phyloP scores from a whole-genome alignment of 2,888 invertebrate genomes.

The Zygogramma bicolorata region DNA sequence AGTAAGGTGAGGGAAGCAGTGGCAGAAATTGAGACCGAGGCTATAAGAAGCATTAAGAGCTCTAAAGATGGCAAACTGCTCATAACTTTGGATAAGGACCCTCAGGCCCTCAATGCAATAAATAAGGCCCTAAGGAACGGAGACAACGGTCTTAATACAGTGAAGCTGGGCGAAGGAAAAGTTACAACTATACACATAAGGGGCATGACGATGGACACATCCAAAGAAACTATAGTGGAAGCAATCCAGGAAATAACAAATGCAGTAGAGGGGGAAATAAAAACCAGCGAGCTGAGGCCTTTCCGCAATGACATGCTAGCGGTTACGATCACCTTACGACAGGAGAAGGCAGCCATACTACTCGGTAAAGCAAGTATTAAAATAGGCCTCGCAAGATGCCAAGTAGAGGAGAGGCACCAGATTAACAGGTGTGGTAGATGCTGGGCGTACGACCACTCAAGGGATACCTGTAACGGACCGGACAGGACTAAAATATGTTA shows the following conservation, averaged over 20 bases:
- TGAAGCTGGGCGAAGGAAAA: not conserved
- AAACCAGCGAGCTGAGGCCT: too few species aligned
- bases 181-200: not conserved
- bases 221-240: too few species aligned
- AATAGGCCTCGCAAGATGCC: not conserved
- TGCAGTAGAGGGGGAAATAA: too few species aligned
- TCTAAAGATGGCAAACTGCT: not conserved
- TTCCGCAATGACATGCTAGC: too few species aligned
- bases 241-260: too few species aligned
- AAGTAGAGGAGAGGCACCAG: not conserved
- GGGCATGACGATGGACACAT: too few species aligned
- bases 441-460: conserved; percentile 19
- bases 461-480: not conserved
- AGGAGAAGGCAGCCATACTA: not conserved
- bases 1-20: too few species aligned
- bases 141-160: not conserved
- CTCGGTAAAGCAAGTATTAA: too few species aligned
- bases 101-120: too few species aligned
- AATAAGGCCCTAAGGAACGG: not conserved
- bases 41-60: not conserved
- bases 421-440: conserved; percentile 8
- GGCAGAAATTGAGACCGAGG: not conserved
- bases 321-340: too few species aligned
- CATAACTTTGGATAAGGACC: not conserved
- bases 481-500: conserved; percentile 3